phyloP scores from a whole-genome alignment of 2,888 invertebrate genomes.

The Drosophila nigricruria region DNA sequence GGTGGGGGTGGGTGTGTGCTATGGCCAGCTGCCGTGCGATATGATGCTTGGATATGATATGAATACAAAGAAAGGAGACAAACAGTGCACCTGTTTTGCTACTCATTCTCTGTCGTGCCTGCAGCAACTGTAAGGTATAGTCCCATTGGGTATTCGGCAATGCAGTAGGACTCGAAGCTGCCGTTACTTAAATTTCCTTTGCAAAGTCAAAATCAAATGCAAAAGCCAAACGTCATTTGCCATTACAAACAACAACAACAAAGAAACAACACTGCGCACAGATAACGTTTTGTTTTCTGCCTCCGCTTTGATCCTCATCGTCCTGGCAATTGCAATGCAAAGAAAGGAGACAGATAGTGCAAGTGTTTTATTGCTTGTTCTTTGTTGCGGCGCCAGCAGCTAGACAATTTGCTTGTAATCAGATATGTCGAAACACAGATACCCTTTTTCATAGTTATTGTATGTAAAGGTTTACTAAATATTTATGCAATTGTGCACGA shows the following conservation, averaged over 20 bases:
- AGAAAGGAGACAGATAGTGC: conserved; percentile 1
- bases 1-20: not conserved
- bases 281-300: not conserved
- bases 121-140: conserved; percentile 18
- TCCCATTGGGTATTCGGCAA: conserved; percentile 5
- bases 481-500: not conserved
- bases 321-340: not conserved
- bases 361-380: not conserved
- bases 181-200: not conserved
- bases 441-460: not conserved
- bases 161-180: not conserved
- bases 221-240: not conserved
- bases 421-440: not conserved
- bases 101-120: conserved; percentile 8
- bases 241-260: not conserved
- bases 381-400: not conserved
- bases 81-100: not conserved
- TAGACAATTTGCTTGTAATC: not conserved
- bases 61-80: conserved; percentile 24
- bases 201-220: not conserved
- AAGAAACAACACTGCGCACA: not conserved
- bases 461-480: not conserved
- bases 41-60: conserved; percentile 51
- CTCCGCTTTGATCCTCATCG: not conserved
- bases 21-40: conserved; percentile 33